A percentile compares a stretch with the other conserved stretches of the same genome.
phyloP scores from a whole-genome alignment of 2,113 vertebrate species.

The Smithornis capensis region DNA sequence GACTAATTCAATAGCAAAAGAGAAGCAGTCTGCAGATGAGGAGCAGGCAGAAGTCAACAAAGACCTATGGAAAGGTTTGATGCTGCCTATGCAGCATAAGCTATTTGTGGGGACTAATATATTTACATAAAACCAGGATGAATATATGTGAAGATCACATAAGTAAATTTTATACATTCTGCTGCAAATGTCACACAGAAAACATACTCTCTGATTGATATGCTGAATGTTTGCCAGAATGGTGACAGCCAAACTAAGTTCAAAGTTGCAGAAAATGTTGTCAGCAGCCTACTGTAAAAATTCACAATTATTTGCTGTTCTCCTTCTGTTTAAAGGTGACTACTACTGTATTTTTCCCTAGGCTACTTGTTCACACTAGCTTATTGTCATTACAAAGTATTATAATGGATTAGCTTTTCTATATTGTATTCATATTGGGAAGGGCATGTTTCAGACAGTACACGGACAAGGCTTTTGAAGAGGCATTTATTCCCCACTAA shows the following conservation, averaged over 20 bases:
- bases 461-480: conserved; percentile 66
- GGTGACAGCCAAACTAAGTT: conserved; percentile 74
- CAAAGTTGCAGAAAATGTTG: conserved; percentile 76
- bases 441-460: conserved; percentile 66
- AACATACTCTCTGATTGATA: conserved; percentile 71
- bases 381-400: conserved; percentile 77
- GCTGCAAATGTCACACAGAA: conserved; percentile 56
- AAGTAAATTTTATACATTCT: conserved; percentile 66
- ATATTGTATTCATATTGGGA: conserved; percentile 69
- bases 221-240: conserved; percentile 65
- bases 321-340: conserved; percentile 75
- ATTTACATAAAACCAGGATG: conserved; percentile 56
- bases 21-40: background rate
- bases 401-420: conserved; percentile 73
- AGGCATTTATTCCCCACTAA: conserved; percentile 61
- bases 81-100: background rate
- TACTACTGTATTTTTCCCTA: conserved; percentile 72
- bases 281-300: conserved; percentile 74
- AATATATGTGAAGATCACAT: conserved; percentile 60
- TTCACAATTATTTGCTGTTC: conserved; percentile 71
- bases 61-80: background rate
- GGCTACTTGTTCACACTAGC: conserved; percentile 73
- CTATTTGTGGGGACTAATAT: background rate
- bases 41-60: conserved; percentile 7
- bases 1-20: background rate